These are phyloP conservation scores for Vulpes vulpes DNA, from an alignment of 2,113 vertebrate species.

Conservation along the genomic window DNA sequence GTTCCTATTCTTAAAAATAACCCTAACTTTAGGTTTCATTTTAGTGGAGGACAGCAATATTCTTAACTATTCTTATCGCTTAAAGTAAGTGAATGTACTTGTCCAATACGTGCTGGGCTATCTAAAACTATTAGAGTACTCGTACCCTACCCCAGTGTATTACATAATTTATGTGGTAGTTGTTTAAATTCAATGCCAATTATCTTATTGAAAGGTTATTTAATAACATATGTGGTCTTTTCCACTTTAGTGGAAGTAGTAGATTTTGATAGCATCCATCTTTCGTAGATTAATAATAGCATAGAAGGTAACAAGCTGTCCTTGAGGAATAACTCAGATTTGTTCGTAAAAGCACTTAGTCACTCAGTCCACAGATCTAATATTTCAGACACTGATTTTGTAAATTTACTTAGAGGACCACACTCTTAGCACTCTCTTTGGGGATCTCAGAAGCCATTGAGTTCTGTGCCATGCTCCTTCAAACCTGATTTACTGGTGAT, in stretches of 20 bases:
- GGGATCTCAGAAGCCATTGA: neutral
- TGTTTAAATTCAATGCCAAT: slow-evolving; percentile 53
- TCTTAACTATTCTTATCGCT: neutral
- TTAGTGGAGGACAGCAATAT: neutral
- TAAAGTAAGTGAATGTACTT: neutral
- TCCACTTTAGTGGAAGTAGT: neutral
- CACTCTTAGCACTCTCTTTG: neutral
- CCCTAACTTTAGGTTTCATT: neutral
- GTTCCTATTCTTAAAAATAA: neutral
- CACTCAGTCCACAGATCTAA: neutral
- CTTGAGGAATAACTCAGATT: slow-evolving; percentile 30
- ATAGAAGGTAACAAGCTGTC: neutral
- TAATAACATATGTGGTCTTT: neutral
- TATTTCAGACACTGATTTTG: slow-evolving; percentile 16
- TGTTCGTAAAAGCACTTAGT: neutral
- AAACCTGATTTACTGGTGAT: neutral
- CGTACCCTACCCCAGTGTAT: neutral
- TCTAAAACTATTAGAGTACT: neutral
- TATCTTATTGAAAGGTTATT: slow-evolving; percentile 38
- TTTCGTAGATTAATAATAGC: neutral
- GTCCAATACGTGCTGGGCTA: neutral
- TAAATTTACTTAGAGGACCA: neutral
- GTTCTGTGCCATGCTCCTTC: neutral
- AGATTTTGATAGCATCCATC: neutral
- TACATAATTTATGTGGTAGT: neutral